Percentiles rank a stretch among this genome's conserved stretches.
These are phyloP conservation scores for Cyphomyrus discorhynchus DNA, from an alignment of 2,113 vertebrate genomes.

Conservation along the genomic window DNA sequence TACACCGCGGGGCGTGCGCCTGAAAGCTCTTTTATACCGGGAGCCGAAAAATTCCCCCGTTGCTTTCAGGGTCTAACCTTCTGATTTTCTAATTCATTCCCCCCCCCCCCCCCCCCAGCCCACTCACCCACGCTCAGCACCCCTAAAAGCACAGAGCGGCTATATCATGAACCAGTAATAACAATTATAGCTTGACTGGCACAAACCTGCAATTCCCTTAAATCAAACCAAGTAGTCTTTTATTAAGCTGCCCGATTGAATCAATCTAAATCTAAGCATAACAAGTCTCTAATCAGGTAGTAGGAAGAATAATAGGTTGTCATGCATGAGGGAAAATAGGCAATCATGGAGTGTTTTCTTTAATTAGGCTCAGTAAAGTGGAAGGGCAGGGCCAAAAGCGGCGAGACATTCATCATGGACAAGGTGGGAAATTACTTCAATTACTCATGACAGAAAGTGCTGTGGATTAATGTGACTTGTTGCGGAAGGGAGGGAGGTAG, in stretches of 20 bases:
- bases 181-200: slow-evolving; percentile 79
- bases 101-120: slow-evolving; percentile 15
- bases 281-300: slow-evolving; percentile 99
- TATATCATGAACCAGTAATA: slow-evolving; percentile 65
- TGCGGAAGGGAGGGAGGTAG: slow-evolving; percentile 14
- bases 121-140: slow-evolving; percentile 23
- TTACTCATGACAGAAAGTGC: slow-evolving; percentile 78
- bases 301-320: slow-evolving; percentile 99
- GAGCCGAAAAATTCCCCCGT: slow-evolving; percentile 82
- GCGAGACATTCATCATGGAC: slow-evolving; percentile 98
- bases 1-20: slow-evolving; percentile 61
- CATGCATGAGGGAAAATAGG: slow-evolving; percentile 99
- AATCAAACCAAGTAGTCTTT: slow-evolving; percentile 95
- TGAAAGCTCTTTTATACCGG: slow-evolving; percentile 67
- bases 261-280: slow-evolving; percentile 99
- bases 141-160: slow-evolving; percentile 34
- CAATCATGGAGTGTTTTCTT: slow-evolving; percentile 99
- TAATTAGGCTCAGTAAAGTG: slow-evolving; percentile 98
- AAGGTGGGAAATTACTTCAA: slow-evolving; percentile 99
- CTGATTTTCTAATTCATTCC: slow-evolving; percentile 66
- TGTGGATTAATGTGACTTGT: slow-evolving; percentile 67
- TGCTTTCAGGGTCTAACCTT: slow-evolving; percentile 59
- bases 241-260: slow-evolving; percentile 97
- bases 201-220: slow-evolving; percentile 73
- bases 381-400: slow-evolving; percentile 81